phyloP scores from a whole-genome alignment of 2,113 vertebrate genomes.

The Chaenocephalus aceratus region DNA sequence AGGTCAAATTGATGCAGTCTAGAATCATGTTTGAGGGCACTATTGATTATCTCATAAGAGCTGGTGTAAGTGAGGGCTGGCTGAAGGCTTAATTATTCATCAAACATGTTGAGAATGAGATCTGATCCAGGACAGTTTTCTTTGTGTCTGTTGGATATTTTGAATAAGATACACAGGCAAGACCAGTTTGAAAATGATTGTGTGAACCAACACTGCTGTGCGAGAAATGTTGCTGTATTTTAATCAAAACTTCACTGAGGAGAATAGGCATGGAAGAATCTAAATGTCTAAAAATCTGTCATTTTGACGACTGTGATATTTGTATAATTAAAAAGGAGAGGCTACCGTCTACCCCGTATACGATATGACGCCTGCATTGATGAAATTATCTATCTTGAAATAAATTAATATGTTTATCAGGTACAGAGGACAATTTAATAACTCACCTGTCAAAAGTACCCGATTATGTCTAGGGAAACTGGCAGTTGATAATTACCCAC shows the following conservation, averaged over 20 bases:
- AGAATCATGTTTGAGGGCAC: constrained; percentile 51
- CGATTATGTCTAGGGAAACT: constrained; percentile 80
- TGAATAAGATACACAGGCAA: constrained; percentile 40
- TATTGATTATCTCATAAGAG: constrained; percentile 66
- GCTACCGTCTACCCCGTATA: constrained; percentile 71
- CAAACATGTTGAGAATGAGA: constrained; percentile 45
- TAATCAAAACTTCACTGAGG: constrained; percentile 73
- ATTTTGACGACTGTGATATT: constrained; percentile 78
- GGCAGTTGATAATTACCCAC: constrained; percentile 82
- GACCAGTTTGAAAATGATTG: constrained; percentile 18
- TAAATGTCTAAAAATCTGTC: constrained; percentile 71
- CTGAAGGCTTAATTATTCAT: constrained; percentile 65
- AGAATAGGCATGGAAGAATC: constrained; percentile 48
- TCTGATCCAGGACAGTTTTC: constrained; percentile 33
- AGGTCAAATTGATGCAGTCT: constrained; percentile 38
- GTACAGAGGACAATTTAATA: constrained; percentile 83
- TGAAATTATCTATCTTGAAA: constrained; percentile 83
- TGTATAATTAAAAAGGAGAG: constrained; percentile 83
- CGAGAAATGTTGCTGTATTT: constrained; percentile 52
- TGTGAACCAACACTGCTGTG: constrained; percentile 25
- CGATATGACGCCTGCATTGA: constrained; percentile 78
- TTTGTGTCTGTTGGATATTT: constrained; percentile 28
- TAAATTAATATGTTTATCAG: constrained; percentile 87
- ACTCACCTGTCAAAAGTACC: constrained; percentile 83
- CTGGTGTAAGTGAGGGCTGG: constrained; percentile 35